Base-by-base conservation (phyloP, 2,888 invertebrate genomes). In the Agrochola macilenta region DNA sequence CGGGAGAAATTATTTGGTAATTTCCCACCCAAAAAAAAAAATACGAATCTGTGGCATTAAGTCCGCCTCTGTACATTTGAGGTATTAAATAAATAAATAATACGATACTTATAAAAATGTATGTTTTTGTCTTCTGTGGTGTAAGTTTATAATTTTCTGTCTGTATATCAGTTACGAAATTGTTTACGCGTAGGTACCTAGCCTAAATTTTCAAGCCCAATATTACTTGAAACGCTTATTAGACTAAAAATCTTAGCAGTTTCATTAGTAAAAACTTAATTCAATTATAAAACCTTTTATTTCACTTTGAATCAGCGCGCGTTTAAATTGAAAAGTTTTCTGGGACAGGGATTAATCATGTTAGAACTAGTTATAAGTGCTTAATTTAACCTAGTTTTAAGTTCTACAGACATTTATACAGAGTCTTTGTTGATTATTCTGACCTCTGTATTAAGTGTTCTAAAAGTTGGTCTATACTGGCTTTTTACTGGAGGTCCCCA, bases 281-380 rank as follows among this genome's bases (percentile, higher is more conserved):
- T 78, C 23, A 26, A 69, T 72, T 43, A n/a, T n/a, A 72, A 69
- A 73, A 43, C 11, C 23, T 66, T 79, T 71, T 71, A 79, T 69
- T 83, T 65, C 69, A 14, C 14, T 52, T 60, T 58, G 68, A 81
- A 78, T 65, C 69, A 65, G 72, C 23, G 46, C 63, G n/a, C 69
- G 30, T 52, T 81, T 60, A 61, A 66, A 72, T 72, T 61, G 39
- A 65, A 74, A 81, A 83, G 65, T 79, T 83, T 73, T 79, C 84
- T 73, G 20, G 52, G 52, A 35, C 49, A 20, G 20, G 35, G 12
- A 69, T 69, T 69, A 74, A 73, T 74, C 43, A 30, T 57, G 79
- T 73, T 84, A 61, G 5, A 73, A 69, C 79, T 79, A 73, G 73
- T 73, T 73, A 83, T 26, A 68, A 78, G 35, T 49, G 30, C 30